phyloP scores from a whole-genome alignment of 2,888 invertebrate species.

The Timema podura region DNA sequence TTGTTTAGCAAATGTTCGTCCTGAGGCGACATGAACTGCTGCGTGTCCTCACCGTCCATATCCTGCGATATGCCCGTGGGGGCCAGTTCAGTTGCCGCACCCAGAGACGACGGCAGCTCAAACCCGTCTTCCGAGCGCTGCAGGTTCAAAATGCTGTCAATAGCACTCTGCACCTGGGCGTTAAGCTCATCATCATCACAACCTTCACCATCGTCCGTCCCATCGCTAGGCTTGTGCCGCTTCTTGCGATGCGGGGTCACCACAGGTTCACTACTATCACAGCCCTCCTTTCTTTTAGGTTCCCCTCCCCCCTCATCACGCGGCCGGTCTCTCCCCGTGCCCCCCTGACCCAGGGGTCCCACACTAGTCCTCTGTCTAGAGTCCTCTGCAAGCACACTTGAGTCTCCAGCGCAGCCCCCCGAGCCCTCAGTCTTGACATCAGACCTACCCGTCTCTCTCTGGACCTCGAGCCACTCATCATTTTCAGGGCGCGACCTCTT shows the following conservation, averaged over 20 bases:
- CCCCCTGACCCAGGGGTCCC: neutral
- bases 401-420: neutral
- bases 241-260: conserved; percentile 23
- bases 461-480: conserved; percentile 65
- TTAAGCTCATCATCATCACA: conserved; percentile 60
- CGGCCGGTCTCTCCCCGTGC: conserved; percentile 19
- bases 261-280: conserved; percentile 22
- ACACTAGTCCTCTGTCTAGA: conserved; percentile 8
- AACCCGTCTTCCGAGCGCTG: conserved; percentile 48
- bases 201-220: conserved; percentile 9
- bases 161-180: conserved; percentile 74
- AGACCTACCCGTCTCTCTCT: conserved; percentile 55
- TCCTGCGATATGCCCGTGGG: conserved; percentile 12
- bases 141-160: conserved; percentile 71
- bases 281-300: conserved; percentile 25
- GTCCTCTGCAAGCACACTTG: conserved; percentile 13
- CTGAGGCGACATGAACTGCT: neutral
- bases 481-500: conserved; percentile 38
- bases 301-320: conserved; percentile 29
- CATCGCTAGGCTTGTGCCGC: conserved; percentile 23
- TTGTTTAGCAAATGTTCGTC: neutral
- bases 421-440: conserved; percentile 8
- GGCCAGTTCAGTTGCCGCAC: conserved; percentile 17
- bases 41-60: conserved; percentile 20
- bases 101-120: conserved; percentile 21